phyloP scores from a whole-genome alignment of 2,113 vertebrate genomes.

The Gymnogyps californianus region DNA sequence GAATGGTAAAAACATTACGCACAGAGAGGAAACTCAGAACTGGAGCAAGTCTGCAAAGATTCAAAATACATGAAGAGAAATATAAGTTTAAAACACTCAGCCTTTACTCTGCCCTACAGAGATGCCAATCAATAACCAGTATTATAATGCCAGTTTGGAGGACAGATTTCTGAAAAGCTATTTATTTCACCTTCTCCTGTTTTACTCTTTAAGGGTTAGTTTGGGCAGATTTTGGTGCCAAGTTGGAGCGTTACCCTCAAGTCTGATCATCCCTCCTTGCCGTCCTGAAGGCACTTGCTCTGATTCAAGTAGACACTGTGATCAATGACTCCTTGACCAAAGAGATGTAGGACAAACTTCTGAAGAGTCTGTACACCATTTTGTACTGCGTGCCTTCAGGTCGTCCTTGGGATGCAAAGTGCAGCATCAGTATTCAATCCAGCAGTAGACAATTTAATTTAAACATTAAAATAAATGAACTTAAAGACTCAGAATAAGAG shows the following conservation, averaged over 20 bases:
- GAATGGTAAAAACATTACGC: rapidly evolving
- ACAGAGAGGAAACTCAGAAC: background rate
- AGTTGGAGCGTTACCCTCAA: background rate
- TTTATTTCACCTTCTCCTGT: background rate
- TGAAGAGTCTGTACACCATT: background rate
- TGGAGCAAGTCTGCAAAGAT: background rate
- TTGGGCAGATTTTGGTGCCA: background rate
- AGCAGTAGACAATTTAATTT: background rate
- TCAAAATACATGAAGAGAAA: background rate
- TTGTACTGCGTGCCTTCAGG: background rate
- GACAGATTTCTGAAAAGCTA: background rate
- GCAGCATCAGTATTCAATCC: background rate
- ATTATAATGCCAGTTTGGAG: background rate
- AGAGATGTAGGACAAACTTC: background rate
- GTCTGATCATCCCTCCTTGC: background rate
- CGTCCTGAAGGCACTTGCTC: background rate
- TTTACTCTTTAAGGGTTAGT: background rate
- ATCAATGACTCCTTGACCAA: background rate
- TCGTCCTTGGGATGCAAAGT: background rate
- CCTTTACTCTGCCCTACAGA: background rate
- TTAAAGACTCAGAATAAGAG: background rate
- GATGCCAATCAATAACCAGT: background rate
- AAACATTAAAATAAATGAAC: background rate
- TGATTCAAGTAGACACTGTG: background rate
- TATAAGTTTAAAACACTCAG: background rate